Percentiles rank a stretch among this genome's conserved stretches.
Conservation (phyloP, 2,888 invertebrate genomes). For the Venusia cambrica region DNA sequence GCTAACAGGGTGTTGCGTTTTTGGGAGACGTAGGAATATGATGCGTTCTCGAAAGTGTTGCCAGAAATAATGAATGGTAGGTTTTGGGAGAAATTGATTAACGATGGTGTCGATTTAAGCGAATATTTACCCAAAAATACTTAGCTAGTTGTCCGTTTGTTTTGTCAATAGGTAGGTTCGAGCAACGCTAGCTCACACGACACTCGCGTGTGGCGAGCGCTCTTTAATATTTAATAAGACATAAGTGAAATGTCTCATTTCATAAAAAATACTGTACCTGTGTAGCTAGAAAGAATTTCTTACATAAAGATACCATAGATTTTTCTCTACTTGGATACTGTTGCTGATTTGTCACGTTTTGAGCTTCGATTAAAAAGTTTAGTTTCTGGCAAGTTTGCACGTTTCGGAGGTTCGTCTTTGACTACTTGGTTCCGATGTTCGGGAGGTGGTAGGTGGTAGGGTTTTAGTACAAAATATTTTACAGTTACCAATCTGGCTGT, state of each 20-base stretch:
- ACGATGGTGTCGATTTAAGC: slow-evolving; percentile 59
- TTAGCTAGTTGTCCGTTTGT: slow-evolving; percentile 71
- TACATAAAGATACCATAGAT: slow-evolving; percentile 36
- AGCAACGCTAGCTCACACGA: slow-evolving; percentile 27
- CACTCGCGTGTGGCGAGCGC: slow-evolving; percentile 35
- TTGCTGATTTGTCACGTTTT: slow-evolving; percentile 46
- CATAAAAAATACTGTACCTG: slow-evolving; percentile 64
- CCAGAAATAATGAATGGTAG: slow-evolving; percentile 29
- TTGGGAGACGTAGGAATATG: too few relatives aligned
- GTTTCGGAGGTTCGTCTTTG: slow-evolving; percentile 22
- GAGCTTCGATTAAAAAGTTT: too few relatives aligned
- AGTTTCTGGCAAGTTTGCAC: slow-evolving; percentile 23
- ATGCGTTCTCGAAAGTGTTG: too few relatives aligned
- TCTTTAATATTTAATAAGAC: slow-evolving; percentile 53
- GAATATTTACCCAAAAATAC: slow-evolving; percentile 69
- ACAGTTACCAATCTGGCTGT: slow-evolving; percentile 59
- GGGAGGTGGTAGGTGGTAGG: slow-evolving; percentile 24
- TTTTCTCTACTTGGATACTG: slow-evolving; percentile 60
- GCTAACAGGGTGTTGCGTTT: background rate
- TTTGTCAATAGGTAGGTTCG: slow-evolving; percentile 51
- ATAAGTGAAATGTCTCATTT: slow-evolving; percentile 68
- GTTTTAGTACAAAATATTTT: slow-evolving; percentile 42
- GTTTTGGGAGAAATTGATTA: slow-evolving; percentile 28
- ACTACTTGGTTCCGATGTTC: slow-evolving; percentile 15
- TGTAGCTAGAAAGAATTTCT: slow-evolving; percentile 77